phyloP scores from a whole-genome alignment of 2,888 invertebrate species.

The Alsophila aescularia region DNA sequence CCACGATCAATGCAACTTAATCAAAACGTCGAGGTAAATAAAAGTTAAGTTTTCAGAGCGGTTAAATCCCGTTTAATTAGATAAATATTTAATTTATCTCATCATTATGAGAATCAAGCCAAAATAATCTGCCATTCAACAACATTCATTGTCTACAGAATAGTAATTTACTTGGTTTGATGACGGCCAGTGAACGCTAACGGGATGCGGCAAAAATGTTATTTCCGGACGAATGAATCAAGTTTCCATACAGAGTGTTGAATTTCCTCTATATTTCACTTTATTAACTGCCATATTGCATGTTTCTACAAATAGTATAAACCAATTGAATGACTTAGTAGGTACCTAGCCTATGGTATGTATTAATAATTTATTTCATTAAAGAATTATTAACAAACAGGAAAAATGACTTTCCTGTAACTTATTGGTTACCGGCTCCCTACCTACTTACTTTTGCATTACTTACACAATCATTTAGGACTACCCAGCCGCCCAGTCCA shows the following conservation, averaged over 20 bases:
- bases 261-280: neutral
- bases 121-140: conserved; percentile 9
- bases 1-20: no score
- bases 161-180: conserved; percentile 24
- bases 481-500: neutral
- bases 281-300: neutral
- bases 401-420: conserved; percentile 1
- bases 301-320: no score
- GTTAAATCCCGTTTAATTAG: no score
- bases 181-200: conserved; percentile 46
- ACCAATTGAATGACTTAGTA: no score
- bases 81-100: no score
- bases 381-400: neutral
- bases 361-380: no score
- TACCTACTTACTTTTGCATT: no score
- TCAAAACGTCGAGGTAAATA: no score
- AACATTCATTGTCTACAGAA: conserved; percentile 19
- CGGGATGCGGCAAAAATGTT: conserved; percentile 39
- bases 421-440: neutral
- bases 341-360: no score
- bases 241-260: conserved; percentile 2
- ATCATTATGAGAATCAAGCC: neutral
- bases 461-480: neutral
- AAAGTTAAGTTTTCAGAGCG: no score
- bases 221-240: conserved; percentile 21